Evolutionary conservation across 1,140 invertebrate species (phyloP).

Genomic region (Pantala flavescens): DNA sequence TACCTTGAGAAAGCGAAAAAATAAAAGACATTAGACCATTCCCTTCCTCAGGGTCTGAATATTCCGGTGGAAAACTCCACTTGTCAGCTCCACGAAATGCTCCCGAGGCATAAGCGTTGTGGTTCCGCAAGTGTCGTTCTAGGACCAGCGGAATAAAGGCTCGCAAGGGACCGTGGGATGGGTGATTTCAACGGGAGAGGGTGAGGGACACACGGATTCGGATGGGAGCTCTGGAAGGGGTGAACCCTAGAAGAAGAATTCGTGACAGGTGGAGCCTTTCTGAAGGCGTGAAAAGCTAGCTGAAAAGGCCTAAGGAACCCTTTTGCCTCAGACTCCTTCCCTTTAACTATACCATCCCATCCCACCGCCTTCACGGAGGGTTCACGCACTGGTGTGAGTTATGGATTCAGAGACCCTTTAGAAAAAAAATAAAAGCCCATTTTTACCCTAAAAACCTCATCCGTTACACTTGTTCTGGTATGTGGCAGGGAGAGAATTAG

Average conservation of each 20-base stretch:
- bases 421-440: not conserved
- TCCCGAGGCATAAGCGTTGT: not conserved
- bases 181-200: not conserved
- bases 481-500: not conserved
- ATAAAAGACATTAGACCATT: not conserved
- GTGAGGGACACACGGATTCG: not conserved
- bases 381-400: not conserved
- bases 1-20: too few species aligned
- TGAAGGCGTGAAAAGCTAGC: not conserved
- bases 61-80: not conserved
- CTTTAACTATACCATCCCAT: not conserved
- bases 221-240: not conserved
- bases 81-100: not conserved
- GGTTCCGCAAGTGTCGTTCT: not conserved
- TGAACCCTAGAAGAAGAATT: too few species aligned
- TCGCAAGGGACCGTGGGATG: not conserved
- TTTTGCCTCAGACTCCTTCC: not conserved
- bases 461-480: slow-evolving; percentile 8
- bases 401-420: not conserved
- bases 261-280: too few species aligned
- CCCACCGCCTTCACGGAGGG: not conserved
- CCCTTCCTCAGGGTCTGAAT: not conserved
- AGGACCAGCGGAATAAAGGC: not conserved
- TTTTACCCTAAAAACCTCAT: not conserved
- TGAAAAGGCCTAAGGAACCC: not conserved